Conservation (phyloP, 1,140 invertebrate species). For the Brachionus manjavacas region DNA sequence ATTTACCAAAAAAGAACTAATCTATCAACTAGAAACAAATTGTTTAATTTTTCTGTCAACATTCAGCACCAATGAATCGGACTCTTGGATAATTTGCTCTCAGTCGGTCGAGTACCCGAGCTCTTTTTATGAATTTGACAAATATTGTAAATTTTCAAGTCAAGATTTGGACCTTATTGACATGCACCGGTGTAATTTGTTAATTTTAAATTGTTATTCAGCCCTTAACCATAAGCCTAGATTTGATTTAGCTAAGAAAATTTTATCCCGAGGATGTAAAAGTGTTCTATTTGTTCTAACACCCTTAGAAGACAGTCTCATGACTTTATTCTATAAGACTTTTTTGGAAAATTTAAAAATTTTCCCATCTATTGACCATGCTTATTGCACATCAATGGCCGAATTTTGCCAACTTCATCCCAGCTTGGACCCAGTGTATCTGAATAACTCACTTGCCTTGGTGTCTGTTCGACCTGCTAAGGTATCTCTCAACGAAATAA, state of each 20-base stretch:
- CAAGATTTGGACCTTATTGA: conserved; percentile 27
- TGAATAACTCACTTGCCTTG: background rate
- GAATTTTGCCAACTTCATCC: background rate
- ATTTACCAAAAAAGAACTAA: conserved; percentile 37
- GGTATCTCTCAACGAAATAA: background rate
- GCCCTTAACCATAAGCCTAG: conserved; percentile 12
- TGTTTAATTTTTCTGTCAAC: conserved; percentile 16
- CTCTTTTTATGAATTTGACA: conserved; percentile 15
- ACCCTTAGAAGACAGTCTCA: background rate
- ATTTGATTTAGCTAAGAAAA: conserved; percentile 27
- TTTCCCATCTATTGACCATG: background rate
- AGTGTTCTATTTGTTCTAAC: conserved; percentile 23
- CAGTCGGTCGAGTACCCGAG: background rate
- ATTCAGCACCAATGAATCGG: conserved; percentile 33
- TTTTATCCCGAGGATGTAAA: background rate
- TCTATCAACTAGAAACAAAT: conserved; percentile 22
- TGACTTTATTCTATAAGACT: background rate
- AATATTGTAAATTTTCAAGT: conserved; percentile 27
- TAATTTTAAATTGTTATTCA: conserved; percentile 33
- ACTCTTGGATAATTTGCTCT: conserved; percentile 28
- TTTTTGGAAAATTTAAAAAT: conserved; percentile 18
- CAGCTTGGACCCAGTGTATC: background rate
- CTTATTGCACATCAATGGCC: background rate
- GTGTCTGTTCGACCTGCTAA: background rate
- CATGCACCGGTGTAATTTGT: conserved; percentile 19